Evolutionary conservation across 37 sponge, comb jelly and placozoan genomes (phyloP).

Genomic region (Aphrocallistes beatrix): DNA sequence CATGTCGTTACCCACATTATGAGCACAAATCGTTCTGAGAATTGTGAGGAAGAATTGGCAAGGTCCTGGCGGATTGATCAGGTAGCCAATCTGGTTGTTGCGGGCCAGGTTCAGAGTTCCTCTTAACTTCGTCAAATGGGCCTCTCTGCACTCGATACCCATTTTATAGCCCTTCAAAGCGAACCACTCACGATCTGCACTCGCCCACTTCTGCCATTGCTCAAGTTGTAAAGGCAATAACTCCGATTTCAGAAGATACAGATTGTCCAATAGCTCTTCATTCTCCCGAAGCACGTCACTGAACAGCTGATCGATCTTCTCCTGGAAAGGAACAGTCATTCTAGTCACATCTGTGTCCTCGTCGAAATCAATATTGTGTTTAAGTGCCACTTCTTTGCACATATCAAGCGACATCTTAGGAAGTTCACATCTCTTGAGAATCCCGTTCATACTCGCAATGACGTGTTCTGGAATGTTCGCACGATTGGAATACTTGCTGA

Average conservation of each 20-base stretch:
- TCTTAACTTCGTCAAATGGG: neutral
- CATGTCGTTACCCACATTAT: no score
- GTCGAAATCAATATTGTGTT: neutral
- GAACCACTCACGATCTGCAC: no score
- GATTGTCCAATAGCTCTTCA: no score
- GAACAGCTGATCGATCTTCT: neutral
- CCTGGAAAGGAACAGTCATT: neutral
- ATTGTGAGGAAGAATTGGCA: no score
- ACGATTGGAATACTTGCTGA: neutral
- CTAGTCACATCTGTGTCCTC: neutral
- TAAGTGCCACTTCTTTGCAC: neutral
- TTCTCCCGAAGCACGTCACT: no score
- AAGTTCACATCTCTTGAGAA: no score
- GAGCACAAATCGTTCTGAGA: no score
- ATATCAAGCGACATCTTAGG: neutral
- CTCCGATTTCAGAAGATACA: neutral
- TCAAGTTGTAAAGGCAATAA: constrained; percentile 28
- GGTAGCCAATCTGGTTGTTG: no score
- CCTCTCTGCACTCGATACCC: neutral
- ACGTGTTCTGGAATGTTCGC: neutral
- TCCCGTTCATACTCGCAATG: neutral
- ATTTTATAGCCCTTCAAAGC: constrained; percentile 11
- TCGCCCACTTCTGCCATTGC: neutral
- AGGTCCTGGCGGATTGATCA: no score
- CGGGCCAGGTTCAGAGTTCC: no score